phyloP scores from a whole-genome alignment of 1,140 invertebrate species.

The Cydia strobilella region DNA sequence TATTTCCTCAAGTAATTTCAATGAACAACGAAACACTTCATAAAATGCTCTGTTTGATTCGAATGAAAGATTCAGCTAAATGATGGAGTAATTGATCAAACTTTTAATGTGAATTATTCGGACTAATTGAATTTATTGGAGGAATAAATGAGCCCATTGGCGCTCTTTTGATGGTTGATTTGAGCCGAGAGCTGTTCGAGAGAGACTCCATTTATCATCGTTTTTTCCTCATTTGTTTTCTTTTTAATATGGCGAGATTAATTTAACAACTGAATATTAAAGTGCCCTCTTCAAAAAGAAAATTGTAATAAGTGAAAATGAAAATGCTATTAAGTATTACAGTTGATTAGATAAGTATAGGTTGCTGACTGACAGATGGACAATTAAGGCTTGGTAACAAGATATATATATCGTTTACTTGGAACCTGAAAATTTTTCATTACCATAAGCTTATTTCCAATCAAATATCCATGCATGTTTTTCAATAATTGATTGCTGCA shows the following conservation, averaged over 20 bases:
- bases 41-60: neutral
- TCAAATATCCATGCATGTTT: neutral
- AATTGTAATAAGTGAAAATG: no score
- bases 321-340: no score
- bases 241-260: neutral
- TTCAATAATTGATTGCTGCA: slow-evolving; percentile 2
- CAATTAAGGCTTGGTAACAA: no score
- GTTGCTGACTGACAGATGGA: no score
- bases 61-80: slow-evolving; percentile 12
- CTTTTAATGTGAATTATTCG: slow-evolving; percentile 27
- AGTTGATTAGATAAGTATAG: no score
- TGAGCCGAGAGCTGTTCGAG: neutral
- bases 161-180: slow-evolving; percentile 27
- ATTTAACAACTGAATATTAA: neutral
- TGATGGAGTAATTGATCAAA: slow-evolving; percentile 10
- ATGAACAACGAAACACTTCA: neutral
- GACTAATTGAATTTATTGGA: slow-evolving; percentile 24
- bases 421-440: neutral
- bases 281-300: neutral
- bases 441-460: neutral
- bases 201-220: slow-evolving; percentile 9
- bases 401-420: neutral
- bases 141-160: slow-evolving; percentile 18
- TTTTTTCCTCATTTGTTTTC: neutral
- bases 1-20: neutral